phyloP scores from a whole-genome alignment of 2,797 vertebrate genomes.

The Balearica regulorum region DNA sequence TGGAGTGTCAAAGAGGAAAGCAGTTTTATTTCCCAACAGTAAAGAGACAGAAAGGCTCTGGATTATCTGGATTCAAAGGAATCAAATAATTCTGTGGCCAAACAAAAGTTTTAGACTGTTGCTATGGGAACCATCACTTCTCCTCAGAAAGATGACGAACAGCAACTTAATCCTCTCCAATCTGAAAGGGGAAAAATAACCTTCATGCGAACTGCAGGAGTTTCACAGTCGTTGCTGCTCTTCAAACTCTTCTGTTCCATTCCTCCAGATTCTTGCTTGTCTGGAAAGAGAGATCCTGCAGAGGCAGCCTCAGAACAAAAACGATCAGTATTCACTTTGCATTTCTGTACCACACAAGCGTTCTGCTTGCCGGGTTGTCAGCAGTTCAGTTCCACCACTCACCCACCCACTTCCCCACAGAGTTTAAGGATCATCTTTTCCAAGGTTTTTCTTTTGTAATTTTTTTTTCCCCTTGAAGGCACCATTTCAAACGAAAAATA shows the following conservation, averaged over 20 bases:
- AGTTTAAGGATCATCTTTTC: not conserved
- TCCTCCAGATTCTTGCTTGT: not conserved
- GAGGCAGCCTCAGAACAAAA: not conserved
- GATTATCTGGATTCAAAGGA: not conserved
- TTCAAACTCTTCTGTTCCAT: not conserved
- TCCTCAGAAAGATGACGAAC: not conserved
- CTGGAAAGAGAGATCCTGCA: not conserved
- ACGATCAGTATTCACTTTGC: not conserved
- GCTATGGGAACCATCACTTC: not conserved
- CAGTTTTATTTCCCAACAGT: not conserved
- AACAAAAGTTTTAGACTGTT: not conserved
- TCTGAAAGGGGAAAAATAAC: not conserved
- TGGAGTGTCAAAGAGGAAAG: not conserved
- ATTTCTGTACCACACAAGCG: not conserved
- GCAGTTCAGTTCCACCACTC: not conserved
- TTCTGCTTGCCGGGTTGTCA: not conserved
- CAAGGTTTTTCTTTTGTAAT: not conserved
- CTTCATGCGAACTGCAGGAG: not conserved
- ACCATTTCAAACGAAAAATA: not conserved
- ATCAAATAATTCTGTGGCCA: not conserved
- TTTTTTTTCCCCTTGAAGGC: not conserved
- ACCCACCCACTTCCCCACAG: not conserved
- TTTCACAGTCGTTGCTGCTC: fast-evolving
- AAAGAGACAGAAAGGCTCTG: not conserved
- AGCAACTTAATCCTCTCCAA: not conserved